Evolutionary conservation across 30 jellyfish, hydroid and myxozoan genomes (phyloP).

Genomic region (Hydractinia symbiolongicarpus): DNA sequence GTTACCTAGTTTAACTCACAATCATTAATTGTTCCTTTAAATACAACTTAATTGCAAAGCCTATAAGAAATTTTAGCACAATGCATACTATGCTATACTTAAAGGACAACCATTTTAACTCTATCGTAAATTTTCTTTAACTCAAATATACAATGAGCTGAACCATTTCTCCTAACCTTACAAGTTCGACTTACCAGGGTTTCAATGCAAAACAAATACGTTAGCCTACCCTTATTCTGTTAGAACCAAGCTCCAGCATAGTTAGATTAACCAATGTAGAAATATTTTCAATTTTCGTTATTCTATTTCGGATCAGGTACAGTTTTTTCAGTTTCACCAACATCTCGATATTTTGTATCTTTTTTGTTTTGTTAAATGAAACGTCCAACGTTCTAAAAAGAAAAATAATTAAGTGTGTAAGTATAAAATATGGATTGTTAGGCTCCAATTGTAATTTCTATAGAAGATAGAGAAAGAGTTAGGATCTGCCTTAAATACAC

Average conservation of each 20-base stretch:
- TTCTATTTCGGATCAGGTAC: constrained; percentile 67
- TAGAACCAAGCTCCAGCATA: constrained; percentile 94
- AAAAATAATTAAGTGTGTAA: neutral
- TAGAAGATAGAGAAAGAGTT: too few relatives aligned
- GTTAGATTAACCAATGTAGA: constrained; percentile 48
- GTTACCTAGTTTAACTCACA: too few relatives aligned
- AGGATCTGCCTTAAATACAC: too few relatives aligned
- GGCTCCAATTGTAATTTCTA: too few relatives aligned
- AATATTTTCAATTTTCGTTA: constrained; percentile 58
- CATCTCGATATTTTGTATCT: constrained; percentile 53
- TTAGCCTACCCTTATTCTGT: constrained; percentile 70
- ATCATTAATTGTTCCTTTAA: too few relatives aligned
- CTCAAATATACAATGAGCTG: too few relatives aligned
- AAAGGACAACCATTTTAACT: too few relatives aligned
- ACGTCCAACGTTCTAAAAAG: constrained; percentile 55
- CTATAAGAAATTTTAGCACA: neutral
- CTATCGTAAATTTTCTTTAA: too few relatives aligned
- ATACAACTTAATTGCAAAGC: neutral
- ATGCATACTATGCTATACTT: too few relatives aligned
- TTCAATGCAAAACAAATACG: neutral
- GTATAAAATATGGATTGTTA: neutral
- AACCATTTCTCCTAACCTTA: too few relatives aligned
- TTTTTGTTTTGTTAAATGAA: constrained; percentile 68
- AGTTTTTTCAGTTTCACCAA: constrained; percentile 46
- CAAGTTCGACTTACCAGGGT: too few relatives aligned